Evolutionary conservation across 2,113 vertebrate species (phyloP).

Genomic region (Odontesthes bonariensis): DNA sequence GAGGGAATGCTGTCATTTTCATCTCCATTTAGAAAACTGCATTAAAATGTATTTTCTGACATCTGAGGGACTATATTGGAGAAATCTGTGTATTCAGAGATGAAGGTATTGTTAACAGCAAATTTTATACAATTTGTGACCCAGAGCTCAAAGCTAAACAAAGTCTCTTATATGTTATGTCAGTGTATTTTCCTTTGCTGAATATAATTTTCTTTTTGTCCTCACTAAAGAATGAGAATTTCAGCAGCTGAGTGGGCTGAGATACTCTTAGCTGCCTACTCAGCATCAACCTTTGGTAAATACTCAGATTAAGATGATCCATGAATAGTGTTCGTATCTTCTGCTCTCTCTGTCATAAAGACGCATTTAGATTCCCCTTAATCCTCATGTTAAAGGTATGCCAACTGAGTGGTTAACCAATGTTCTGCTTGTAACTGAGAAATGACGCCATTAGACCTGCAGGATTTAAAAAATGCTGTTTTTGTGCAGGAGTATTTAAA

Average conservation of each 20-base stretch:
- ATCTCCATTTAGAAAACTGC: slow-evolving; percentile 51
- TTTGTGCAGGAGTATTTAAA: slow-evolving; percentile 61
- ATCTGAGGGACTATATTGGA: slow-evolving; percentile 28
- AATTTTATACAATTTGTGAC: slow-evolving; percentile 33
- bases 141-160: slow-evolving; percentile 43
- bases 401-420: slow-evolving; percentile 70
- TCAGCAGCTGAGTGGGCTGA: slow-evolving; percentile 67
- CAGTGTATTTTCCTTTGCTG: slow-evolving; percentile 30
- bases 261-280: slow-evolving; percentile 67
- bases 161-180: slow-evolving; percentile 25
- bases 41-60: slow-evolving; percentile 41
- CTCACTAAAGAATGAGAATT: slow-evolving; percentile 57
- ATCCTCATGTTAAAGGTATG: slow-evolving; percentile 76
- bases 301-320: slow-evolving; percentile 76
- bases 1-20: slow-evolving; percentile 63
- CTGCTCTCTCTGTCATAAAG: slow-evolving; percentile 68
- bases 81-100: slow-evolving; percentile 9
- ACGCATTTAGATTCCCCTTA: slow-evolving; percentile 70
- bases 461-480: slow-evolving; percentile 46
- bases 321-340: slow-evolving; percentile 69
- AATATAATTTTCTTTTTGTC: slow-evolving; percentile 39
- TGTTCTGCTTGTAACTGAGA: slow-evolving; percentile 73
- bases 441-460: slow-evolving; percentile 71
- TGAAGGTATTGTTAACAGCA: slow-evolving; percentile 31
- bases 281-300: slow-evolving; percentile 75